Conservation (phyloP, 2,797 vertebrate species). For the Spinus pinus region DNA sequence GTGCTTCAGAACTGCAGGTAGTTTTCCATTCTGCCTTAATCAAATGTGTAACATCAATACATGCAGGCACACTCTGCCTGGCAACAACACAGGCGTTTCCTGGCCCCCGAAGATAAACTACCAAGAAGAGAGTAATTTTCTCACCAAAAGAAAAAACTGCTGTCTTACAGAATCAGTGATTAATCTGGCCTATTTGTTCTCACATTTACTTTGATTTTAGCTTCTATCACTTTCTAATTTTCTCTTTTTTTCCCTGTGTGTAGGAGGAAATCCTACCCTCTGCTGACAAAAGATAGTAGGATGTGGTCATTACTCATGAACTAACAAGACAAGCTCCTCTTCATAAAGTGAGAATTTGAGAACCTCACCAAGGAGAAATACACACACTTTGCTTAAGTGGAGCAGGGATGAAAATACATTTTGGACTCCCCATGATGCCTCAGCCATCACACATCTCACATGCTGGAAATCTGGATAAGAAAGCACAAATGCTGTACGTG, state of each 20-base stretch:
- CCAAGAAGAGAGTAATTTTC: background rate
- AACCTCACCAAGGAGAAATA: background rate
- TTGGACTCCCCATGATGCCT: background rate
- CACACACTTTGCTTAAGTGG: background rate
- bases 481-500: background rate
- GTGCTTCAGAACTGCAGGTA: background rate
- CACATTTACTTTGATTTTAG: constrained; percentile 19
- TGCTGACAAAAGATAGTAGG: constrained; percentile 15
- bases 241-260: background rate
- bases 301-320: constrained; percentile 36
- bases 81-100: rapidly evolving
- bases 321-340: background rate
- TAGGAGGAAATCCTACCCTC: constrained; percentile 23
- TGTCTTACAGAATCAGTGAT: background rate
- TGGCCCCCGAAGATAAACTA: background rate
- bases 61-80: background rate
- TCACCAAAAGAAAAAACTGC: background rate
- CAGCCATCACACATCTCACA: background rate
- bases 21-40: background rate
- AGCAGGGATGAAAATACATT: background rate
- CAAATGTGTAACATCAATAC: background rate
- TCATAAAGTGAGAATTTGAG: constrained; percentile 6
- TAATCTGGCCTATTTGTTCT: background rate
- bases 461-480: background rate
- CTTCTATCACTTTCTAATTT: background rate